Percentiles rank a stretch among this genome's conserved stretches.
Conservation (phyloP, 2,113 vertebrate genomes). For the Scolopax mira region DNA sequence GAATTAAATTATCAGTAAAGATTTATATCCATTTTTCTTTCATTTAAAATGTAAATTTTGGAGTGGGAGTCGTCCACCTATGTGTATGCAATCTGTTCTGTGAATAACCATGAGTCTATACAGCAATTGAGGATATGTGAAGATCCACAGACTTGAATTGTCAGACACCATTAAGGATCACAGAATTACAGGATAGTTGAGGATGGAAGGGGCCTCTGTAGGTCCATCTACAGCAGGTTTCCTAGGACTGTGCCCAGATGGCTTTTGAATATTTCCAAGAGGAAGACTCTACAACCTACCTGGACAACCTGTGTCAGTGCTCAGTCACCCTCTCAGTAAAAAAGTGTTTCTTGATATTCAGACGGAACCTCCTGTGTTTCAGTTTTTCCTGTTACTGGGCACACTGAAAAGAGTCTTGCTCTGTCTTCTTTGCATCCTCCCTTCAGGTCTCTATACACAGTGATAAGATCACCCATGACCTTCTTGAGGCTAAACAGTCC, state of each 20-base stretch:
- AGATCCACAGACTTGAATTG: background rate
- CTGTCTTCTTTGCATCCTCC: background rate
- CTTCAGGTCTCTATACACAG: background rate
- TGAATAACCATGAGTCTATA: background rate
- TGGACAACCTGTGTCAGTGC: background rate
- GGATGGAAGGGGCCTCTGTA: background rate
- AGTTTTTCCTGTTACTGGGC: background rate
- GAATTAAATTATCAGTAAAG: background rate
- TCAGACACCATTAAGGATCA: background rate
- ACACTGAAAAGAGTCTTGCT: background rate
- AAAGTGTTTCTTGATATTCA: background rate
- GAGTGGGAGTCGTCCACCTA: background rate
- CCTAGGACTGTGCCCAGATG: no score
- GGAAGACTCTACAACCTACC: background rate
- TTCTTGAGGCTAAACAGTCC: background rate
- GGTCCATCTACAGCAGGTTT: background rate
- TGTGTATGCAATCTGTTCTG: background rate
- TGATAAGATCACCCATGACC: background rate
- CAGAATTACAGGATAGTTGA: background rate
- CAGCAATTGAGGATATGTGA: background rate
- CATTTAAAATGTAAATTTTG: background rate
- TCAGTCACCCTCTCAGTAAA: background rate
- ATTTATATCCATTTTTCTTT: background rate
- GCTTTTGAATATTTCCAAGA: background rate
- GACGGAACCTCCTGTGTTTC: rapidly evolving